phyloP scores from a whole-genome alignment of 2,797 vertebrate genomes.

The Babyrousa celebensis region DNA sequence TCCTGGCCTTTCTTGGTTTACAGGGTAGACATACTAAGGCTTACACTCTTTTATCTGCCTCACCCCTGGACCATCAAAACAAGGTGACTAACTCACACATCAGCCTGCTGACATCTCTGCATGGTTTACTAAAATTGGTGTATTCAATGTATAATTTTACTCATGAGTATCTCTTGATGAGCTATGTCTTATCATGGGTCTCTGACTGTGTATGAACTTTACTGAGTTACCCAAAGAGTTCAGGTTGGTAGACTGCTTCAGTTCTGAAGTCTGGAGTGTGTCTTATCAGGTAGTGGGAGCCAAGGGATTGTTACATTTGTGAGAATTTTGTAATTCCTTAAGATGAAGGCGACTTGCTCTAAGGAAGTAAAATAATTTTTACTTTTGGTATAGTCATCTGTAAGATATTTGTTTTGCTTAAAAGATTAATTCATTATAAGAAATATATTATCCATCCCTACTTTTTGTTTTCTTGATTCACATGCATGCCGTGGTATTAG shows the following conservation, averaged over 20 bases:
- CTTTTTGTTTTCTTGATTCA: neutral
- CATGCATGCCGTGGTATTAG: neutral
- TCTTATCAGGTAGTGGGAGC: neutral
- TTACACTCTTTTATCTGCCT: neutral
- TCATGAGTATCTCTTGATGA: neutral
- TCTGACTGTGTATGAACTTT: neutral
- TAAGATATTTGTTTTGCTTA: conserved; percentile 15
- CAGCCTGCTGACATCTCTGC: neutral
- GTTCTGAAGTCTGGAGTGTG: neutral
- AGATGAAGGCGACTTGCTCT: neutral
- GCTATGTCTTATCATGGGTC: neutral
- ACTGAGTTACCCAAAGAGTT: neutral
- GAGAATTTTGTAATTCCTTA: conserved; percentile 33
- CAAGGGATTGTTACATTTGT: neutral
- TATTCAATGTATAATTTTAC: neutral
- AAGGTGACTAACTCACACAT: neutral
- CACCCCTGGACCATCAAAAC: neutral
- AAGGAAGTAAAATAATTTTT: conserved; percentile 35
- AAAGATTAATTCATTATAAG: conserved; percentile 27
- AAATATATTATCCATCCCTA: neutral
- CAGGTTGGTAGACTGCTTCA: neutral
- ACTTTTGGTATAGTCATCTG: neutral
- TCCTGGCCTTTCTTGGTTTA: neutral
- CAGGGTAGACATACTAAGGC: neutral
- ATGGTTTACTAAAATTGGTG: neutral